Evolutionary conservation across 1,140 invertebrate species (phyloP).

Genomic region (Diorhabda sublineata): DNA sequence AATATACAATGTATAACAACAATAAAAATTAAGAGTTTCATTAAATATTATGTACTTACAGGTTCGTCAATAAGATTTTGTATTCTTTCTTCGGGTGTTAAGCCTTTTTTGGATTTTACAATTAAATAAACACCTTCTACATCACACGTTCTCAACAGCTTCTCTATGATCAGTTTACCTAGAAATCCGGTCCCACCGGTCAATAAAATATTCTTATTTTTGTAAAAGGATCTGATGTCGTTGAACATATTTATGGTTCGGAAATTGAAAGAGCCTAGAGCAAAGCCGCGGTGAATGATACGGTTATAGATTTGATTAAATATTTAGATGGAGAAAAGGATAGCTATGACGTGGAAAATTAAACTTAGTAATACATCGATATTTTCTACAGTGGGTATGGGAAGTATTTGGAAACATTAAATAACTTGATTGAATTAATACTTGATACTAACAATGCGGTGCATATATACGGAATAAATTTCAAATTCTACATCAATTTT

Average conservation of each 20-base stretch:
- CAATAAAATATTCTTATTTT: conserved; percentile 55
- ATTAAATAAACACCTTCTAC: conserved; percentile 65
- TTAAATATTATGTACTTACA: conserved; percentile 11
- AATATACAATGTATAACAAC: no score
- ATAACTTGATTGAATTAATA: no score
- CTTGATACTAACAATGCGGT: no score
- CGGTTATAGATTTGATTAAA: conserved; percentile 29
- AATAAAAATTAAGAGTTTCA: no score
- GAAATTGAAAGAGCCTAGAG: not conserved
- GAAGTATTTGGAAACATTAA: no score
- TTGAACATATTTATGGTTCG: conserved; percentile 11
- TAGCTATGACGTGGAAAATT: not conserved
- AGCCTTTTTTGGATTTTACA: conserved; percentile 64
- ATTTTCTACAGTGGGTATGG: no score
- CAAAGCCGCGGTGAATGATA: conserved; percentile 10
- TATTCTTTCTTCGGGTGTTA: conserved; percentile 20
- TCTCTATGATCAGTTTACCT: conserved; percentile 85
- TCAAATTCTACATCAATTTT: no score
- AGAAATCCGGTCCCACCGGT: conserved; percentile 77
- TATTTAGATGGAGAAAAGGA: conserved; percentile 19
- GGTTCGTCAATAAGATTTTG: conserved; percentile 24
- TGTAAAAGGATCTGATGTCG: conserved; percentile 35
- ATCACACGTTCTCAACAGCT: conserved; percentile 65
- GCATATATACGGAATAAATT: no score
- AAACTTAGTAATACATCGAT: not conserved